phyloP scores from a whole-genome alignment of 2,113 vertebrate genomes.

The Emydocephalus ijimae region DNA sequence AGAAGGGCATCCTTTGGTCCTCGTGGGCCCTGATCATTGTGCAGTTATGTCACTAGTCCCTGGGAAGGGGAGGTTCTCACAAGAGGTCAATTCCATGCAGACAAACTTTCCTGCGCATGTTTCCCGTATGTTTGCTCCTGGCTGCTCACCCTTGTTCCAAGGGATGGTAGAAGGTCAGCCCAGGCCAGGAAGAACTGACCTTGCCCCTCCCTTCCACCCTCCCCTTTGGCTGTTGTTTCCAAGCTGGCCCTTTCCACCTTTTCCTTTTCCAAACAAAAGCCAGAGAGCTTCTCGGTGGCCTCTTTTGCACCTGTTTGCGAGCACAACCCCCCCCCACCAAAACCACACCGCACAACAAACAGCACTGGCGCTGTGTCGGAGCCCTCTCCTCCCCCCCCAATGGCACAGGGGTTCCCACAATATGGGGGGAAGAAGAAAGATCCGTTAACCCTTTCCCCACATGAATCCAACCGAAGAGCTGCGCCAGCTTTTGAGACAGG shows the following conservation, averaged over 20 bases:
- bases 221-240: background rate
- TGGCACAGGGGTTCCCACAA: background rate
- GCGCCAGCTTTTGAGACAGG: background rate
- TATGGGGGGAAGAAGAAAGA: background rate
- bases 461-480: conserved; percentile 21
- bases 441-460: conserved; percentile 30
- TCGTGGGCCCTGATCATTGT: background rate
- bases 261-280: background rate
- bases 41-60: background rate
- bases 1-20: background rate
- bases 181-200: background rate
- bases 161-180: background rate
- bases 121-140: background rate
- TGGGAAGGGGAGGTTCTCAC: background rate
- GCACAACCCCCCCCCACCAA: background rate
- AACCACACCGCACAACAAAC: background rate
- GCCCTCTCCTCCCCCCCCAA: too few species aligned
- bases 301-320: background rate
- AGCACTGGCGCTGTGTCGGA: background rate
- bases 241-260: background rate
- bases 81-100: background rate
- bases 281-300: background rate
- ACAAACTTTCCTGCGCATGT: background rate
- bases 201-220: too few species aligned
- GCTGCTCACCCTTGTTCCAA: background rate